These are phyloP conservation scores for Ceraclea dissimilis DNA, from an alignment of 2,888 invertebrate species.

Conservation along the genomic window DNA sequence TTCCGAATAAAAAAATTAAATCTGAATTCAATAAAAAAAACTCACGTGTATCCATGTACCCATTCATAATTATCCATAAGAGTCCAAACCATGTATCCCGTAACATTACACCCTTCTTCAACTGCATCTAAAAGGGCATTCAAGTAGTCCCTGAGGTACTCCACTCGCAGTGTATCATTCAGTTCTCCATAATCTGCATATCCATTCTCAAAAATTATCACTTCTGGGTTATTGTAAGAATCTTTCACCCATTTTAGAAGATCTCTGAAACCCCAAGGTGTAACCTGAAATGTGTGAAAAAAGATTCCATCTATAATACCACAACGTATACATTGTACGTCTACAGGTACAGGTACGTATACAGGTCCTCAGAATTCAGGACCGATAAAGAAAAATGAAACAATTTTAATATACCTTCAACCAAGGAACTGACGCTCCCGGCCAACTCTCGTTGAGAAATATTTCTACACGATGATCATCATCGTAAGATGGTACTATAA, in stretches of 20 bases:
- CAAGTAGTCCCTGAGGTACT: slow-evolving; percentile 28
- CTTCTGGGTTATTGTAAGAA: slow-evolving; percentile 46
- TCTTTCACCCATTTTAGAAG: slow-evolving; percentile 51
- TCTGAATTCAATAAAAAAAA: too few relatives aligned
- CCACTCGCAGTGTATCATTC: slow-evolving; percentile 32
- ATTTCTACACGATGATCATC: background rate
- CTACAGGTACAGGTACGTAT: too few relatives aligned
- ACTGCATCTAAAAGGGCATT: slow-evolving; percentile 29
- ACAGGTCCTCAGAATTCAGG: too few relatives aligned
- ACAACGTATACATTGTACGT: too few relatives aligned
- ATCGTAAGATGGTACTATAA: background rate
- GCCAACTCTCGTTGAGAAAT: background rate
- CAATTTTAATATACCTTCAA: slow-evolving; percentile 18
- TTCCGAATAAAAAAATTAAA: too few relatives aligned
- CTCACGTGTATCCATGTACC: slow-evolving; percentile 50
- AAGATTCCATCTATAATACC: too few relatives aligned
- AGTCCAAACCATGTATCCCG: slow-evolving; percentile 31
- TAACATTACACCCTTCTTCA: slow-evolving; percentile 29
- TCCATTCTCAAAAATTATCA: slow-evolving; percentile 55
- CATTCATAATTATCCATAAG: slow-evolving; percentile 62
- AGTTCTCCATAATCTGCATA: slow-evolving; percentile 37
- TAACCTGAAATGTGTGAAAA: slow-evolving; percentile 14
- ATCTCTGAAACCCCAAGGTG: slow-evolving; percentile 47
- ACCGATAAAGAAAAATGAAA: too few relatives aligned
- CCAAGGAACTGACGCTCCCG: background rate